Evolutionary conservation across 2,888 invertebrate genomes (phyloP).

Genomic region (Acronicta aceris): DNA sequence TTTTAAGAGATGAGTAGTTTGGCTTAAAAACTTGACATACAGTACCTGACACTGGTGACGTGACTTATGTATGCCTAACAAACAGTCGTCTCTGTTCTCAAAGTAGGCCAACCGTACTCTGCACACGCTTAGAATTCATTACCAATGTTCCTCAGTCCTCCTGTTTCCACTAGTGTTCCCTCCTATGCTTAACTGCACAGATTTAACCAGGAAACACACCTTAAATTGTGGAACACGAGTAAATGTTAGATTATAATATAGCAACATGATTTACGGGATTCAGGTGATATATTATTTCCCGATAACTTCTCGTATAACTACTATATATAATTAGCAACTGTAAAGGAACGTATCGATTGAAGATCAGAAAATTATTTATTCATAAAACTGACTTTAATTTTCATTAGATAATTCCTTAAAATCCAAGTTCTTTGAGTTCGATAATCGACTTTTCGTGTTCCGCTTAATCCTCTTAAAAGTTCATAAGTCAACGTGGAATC

Average conservation of each 20-base stretch:
- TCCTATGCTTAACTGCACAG: neutral
- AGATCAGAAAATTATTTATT: neutral
- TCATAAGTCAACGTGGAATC: slow-evolving; percentile 59
- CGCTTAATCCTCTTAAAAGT: slow-evolving; percentile 42
- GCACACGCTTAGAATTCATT: slow-evolving; percentile 38
- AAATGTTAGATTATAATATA: too few relatives aligned
- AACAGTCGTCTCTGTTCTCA: slow-evolving; percentile 16
- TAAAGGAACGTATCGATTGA: too few relatives aligned
- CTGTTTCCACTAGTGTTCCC: slow-evolving; percentile 2
- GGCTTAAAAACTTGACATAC: neutral
- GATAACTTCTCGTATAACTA: too few relatives aligned
- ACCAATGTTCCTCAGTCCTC: slow-evolving; percentile 1
- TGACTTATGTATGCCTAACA: slow-evolving; percentile 20
- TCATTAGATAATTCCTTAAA: slow-evolving; percentile 30
- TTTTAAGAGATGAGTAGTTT: neutral
- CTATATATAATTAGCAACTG: too few relatives aligned
- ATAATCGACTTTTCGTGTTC: slow-evolving; percentile 53
- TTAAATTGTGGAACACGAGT: too few relatives aligned
- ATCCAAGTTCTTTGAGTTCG: slow-evolving; percentile 30
- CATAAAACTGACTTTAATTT: neutral
- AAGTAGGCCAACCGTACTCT: slow-evolving; percentile 11
- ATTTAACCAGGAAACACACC: neutral
- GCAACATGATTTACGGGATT: too few relatives aligned
- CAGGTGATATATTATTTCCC: too few relatives aligned
- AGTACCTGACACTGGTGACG: neutral